Percentiles rank a stretch among this genome's conserved stretches.
These are phyloP conservation scores for Cheilosia variabilis DNA, from an alignment of 2,888 invertebrate genomes.

Conservation along the genomic window DNA sequence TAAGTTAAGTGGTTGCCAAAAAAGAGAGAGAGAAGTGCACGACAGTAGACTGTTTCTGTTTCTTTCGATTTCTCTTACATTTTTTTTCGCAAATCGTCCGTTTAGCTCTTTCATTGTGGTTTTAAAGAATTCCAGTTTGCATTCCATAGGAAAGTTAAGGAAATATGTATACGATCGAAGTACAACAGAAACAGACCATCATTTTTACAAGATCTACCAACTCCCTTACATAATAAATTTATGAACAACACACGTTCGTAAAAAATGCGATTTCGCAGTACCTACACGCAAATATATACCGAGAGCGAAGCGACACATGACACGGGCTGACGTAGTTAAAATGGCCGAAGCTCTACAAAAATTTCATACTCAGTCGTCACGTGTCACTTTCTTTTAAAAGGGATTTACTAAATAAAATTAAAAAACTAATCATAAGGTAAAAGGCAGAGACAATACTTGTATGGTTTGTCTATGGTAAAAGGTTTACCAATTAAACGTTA, in stretches of 20 bases:
- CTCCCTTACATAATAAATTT: too few species aligned
- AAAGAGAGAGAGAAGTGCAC: background rate
- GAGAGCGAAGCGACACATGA: slow-evolving; percentile 13
- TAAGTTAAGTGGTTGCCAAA: background rate
- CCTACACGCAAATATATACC: too few species aligned
- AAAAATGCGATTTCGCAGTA: too few species aligned
- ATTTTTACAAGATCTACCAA: too few species aligned
- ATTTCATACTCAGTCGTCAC: slow-evolving; percentile 40
- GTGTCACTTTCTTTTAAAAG: slow-evolving; percentile 27
- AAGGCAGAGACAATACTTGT: too few species aligned
- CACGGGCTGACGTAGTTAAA: slow-evolving; percentile 29
- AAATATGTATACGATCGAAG: too few species aligned
- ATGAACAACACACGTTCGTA: too few species aligned
- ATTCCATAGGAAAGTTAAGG: too few species aligned
- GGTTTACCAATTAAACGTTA: background rate
- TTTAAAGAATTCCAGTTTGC: too few species aligned
- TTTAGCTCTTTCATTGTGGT: too few species aligned
- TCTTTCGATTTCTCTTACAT: slow-evolving; percentile 10
- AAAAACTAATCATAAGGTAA: background rate
- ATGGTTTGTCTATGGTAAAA: too few species aligned
- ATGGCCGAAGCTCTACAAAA: slow-evolving; percentile 52
- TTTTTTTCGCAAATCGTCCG: background rate
- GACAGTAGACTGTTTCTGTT: background rate
- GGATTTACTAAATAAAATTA: background rate
- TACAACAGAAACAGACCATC: too few species aligned